A percentile compares a stretch with the other conserved stretches of the same genome.
These are phyloP conservation scores for Linepithema humile DNA, from an alignment of 1,140 invertebrate genomes.

Conservation along the genomic window DNA sequence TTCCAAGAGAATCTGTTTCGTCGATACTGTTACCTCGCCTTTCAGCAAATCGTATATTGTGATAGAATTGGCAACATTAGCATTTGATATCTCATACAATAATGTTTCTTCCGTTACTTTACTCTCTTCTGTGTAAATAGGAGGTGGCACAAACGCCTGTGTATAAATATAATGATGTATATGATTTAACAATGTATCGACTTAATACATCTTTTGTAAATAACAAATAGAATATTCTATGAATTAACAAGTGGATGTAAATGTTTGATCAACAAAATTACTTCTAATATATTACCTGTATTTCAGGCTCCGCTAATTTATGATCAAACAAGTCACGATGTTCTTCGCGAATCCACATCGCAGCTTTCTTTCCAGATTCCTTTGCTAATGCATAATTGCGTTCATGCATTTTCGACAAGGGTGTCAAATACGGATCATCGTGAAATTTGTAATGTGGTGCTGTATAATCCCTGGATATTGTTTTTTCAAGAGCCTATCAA, in stretches of 20 bases:
- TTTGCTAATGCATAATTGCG: constrained; percentile 91
- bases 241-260: not conserved
- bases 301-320: constrained; percentile 88
- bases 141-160: constrained; percentile 89
- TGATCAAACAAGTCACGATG: constrained; percentile 91
- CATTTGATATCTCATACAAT: constrained; percentile 88
- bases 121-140: constrained; percentile 88
- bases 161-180: constrained; percentile 79
- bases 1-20: constrained; percentile 91
- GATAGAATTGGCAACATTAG: constrained; percentile 88
- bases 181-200: not conserved
- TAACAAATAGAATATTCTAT: constrained; percentile 18
- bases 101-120: constrained; percentile 88
- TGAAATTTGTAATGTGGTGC: constrained; percentile 95
- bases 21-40: constrained; percentile 86
- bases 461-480: constrained; percentile 90
- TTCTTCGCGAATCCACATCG: constrained; percentile 92
- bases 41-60: constrained; percentile 90
- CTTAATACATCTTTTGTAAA: constrained; percentile 46
- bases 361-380: constrained; percentile 94
- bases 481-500: constrained; percentile 89
- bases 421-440: constrained; percentile 95
- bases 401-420: constrained; percentile 88
- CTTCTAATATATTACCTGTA: constrained; percentile 71
- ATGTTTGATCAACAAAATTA: not conserved